Evolutionary conservation across 2,888 invertebrate genomes (phyloP).

Genomic region (Eulithis testata): DNA sequence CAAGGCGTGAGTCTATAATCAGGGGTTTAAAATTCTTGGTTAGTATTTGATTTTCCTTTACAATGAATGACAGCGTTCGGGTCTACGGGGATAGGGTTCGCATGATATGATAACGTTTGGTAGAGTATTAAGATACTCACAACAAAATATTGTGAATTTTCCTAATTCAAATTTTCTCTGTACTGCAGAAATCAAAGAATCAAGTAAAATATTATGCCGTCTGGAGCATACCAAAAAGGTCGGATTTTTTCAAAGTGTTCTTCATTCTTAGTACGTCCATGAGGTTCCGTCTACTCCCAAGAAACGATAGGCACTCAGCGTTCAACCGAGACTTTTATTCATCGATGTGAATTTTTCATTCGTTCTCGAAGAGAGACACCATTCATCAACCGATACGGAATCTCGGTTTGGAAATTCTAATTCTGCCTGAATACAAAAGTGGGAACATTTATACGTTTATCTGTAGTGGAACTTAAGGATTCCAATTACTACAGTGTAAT

Average conservation of each 20-base stretch:
- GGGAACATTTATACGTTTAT: conserved; percentile 3
- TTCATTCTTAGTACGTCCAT: conserved; percentile 18
- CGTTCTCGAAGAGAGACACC: conserved; percentile 42
- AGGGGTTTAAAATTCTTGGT: too few species aligned
- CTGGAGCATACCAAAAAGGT: not conserved
- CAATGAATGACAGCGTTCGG: too few species aligned
- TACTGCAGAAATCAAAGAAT: too few species aligned
- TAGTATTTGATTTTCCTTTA: too few species aligned
- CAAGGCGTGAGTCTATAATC: too few species aligned
- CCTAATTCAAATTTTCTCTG: too few species aligned
- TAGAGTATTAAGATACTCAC: too few species aligned
- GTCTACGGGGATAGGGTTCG: too few species aligned
- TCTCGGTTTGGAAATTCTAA: conserved; percentile 12
- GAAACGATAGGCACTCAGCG: conserved; percentile 28
- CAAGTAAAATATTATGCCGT: too few species aligned
- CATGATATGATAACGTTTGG: too few species aligned
- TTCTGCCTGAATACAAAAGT: conserved; percentile 4
- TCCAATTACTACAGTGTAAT: too few species aligned
- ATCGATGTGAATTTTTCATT: conserved; percentile 57
- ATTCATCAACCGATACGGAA: conserved; percentile 47
- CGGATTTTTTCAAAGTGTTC: not conserved
- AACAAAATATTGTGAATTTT: too few species aligned
- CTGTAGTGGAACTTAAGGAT: not conserved
- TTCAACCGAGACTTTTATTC: conserved; percentile 52
- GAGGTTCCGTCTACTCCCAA: conserved; percentile 13